Conservation (phyloP, 2,797 vertebrate genomes). For the Rhynchotus rufescens region DNA sequence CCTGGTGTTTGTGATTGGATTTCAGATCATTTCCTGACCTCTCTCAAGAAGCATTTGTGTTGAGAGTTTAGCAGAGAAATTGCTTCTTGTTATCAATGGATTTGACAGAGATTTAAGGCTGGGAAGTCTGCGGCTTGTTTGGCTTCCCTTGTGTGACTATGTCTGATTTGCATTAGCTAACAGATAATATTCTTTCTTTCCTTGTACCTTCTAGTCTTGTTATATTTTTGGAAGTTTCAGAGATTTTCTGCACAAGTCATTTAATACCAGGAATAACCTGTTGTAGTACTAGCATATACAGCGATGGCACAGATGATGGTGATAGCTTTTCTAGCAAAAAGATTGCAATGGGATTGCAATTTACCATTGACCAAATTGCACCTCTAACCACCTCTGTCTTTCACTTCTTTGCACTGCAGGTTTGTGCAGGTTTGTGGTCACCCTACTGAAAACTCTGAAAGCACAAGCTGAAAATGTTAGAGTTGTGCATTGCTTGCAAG, state of each 20-base stretch:
- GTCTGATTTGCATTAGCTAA: background rate
- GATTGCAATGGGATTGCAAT: background rate
- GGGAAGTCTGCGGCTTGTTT: background rate
- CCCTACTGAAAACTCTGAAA: background rate
- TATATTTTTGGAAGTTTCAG: background rate
- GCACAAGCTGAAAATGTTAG: background rate
- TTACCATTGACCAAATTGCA: background rate
- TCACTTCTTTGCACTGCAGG: background rate
- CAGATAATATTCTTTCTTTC: background rate
- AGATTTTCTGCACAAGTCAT: background rate
- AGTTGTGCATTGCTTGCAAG: background rate
- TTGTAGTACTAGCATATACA: background rate
- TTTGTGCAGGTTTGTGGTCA: background rate
- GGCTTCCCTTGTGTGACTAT: background rate
- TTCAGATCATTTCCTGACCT: background rate
- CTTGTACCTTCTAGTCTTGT: background rate
- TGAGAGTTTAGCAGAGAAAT: background rate
- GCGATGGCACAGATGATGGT: background rate
- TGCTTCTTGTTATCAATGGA: background rate
- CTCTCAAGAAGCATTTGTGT: background rate
- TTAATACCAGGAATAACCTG: background rate
- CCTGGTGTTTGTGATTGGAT: background rate
- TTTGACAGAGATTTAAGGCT: background rate
- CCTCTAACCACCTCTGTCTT: background rate
- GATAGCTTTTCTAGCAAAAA: background rate